Conservation (phyloP, 2,113 vertebrate species). For the Apus apus region DNA sequence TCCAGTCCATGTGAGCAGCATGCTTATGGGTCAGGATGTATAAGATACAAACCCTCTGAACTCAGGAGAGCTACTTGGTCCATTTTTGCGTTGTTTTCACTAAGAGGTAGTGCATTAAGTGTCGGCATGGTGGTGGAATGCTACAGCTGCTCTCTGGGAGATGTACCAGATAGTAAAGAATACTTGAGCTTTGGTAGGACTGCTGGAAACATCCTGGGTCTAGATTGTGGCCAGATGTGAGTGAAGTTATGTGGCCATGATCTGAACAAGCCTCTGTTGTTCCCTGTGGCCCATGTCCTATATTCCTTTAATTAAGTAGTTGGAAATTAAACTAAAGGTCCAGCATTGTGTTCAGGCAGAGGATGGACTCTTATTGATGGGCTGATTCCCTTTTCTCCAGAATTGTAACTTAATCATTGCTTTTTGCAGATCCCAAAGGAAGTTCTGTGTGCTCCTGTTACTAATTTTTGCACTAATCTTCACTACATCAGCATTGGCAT, state of each 20-base stretch:
- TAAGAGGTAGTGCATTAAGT: not conserved
- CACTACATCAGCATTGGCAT: not conserved
- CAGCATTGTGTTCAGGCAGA: too few relatives aligned
- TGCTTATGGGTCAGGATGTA: not conserved
- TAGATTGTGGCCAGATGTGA: not conserved
- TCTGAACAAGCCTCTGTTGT: not conserved
- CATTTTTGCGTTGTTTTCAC: not conserved
- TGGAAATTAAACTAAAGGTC: not conserved
- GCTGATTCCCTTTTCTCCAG: not conserved
- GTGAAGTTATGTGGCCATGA: not conserved
- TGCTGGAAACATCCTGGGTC: not conserved
- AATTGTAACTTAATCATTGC: not conserved
- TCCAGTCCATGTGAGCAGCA: not conserved
- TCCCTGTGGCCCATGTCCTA: not conserved
- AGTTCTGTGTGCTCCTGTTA: not conserved
- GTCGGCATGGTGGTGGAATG: not conserved
- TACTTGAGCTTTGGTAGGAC: not conserved
- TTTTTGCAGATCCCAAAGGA: not conserved
- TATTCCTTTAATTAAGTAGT: not conserved
- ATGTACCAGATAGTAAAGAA: not conserved
- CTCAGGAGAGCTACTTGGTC: not conserved
- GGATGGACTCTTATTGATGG: not conserved
- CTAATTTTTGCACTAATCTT: not conserved
- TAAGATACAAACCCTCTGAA: not conserved
- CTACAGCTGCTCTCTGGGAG: not conserved